These are phyloP conservation scores for Paedocypris micromegethes DNA, from an alignment of 2,797 vertebrate species.

Conservation along the genomic window DNA sequence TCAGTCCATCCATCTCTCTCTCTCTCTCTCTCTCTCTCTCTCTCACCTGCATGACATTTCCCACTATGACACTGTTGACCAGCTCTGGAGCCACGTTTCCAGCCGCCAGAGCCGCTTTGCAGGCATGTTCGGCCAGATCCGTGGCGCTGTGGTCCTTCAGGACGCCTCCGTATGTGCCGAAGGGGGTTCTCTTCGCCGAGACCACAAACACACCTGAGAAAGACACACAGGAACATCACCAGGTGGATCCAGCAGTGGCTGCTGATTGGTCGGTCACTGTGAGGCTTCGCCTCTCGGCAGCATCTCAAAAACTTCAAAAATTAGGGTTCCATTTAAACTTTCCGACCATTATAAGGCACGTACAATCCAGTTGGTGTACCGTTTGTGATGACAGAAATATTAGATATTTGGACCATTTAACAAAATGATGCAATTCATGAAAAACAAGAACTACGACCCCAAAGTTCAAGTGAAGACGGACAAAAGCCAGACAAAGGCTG, in stretches of 20 bases:
- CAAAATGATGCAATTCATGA: not conserved
- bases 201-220: constrained; percentile 86
- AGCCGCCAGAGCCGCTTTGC: constrained; percentile 79
- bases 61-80: constrained; percentile 84
- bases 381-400: not conserved
- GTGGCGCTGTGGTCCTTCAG: constrained; percentile 87
- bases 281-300: too few relatives aligned
- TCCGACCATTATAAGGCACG: not conserved
- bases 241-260: too few relatives aligned
- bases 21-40: constrained; percentile 3
- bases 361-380: not conserved
- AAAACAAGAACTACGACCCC: not conserved
- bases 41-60: constrained; percentile 88
- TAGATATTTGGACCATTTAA: not conserved
- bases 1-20: too few relatives aligned
- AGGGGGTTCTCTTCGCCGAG: constrained; percentile 92
- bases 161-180: constrained; percentile 84
- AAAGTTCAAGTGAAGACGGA: not conserved
- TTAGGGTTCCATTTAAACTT: too few relatives aligned
- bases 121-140: constrained; percentile 82
- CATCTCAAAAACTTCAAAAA: too few relatives aligned
- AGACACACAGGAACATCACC: constrained; percentile 9
- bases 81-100: constrained; percentile 82
- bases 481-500: not conserved
- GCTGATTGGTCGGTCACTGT: too few relatives aligned